These are phyloP conservation scores for Euphysa ruthae DNA, from an alignment of 30 jellyfish, hydroid and myxozoan species.

Conservation along the genomic window DNA sequence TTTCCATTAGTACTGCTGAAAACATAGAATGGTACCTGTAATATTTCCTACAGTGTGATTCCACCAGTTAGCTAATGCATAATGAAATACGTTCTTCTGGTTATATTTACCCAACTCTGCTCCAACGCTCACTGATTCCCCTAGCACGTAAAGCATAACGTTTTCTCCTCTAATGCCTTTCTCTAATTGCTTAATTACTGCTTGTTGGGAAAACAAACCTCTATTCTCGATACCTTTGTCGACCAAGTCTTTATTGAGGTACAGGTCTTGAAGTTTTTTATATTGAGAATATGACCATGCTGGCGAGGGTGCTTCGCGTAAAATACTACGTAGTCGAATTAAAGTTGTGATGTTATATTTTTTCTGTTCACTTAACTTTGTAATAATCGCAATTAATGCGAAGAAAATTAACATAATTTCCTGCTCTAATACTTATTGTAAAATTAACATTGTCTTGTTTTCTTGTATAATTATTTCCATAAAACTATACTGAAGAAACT, in stretches of 20 bases:
- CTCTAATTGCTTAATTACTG: conserved; percentile 29
- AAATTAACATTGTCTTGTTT: no score
- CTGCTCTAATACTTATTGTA: no score
- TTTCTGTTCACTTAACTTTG: neutral
- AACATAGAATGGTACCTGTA: no score
- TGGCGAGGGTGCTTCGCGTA: conserved; percentile 35
- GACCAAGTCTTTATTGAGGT: conserved; percentile 27
- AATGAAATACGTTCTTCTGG: conserved; percentile 49
- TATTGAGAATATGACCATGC: conserved; percentile 72
- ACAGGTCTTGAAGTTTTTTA: conserved; percentile 30
- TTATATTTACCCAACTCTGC: conserved; percentile 86
- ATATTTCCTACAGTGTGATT: conserved; percentile 40
- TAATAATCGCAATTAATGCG: no score
- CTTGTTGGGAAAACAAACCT: conserved; percentile 62
- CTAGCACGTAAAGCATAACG: conserved; percentile 46
- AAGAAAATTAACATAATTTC: no score
- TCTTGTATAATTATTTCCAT: no score
- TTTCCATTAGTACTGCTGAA: no score
- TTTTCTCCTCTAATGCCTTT: conserved; percentile 46
- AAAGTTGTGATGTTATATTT: neutral
- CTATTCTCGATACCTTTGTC: conserved; percentile 44
- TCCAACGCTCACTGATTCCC: conserved; percentile 81
- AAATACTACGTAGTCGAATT: conserved; percentile 23
- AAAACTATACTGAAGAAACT: no score
- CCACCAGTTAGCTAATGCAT: conserved; percentile 87